A percentile compares a stretch with the other conserved stretches of the same genome.
phyloP scores from a whole-genome alignment of 2,888 invertebrate genomes.

The Sarcophaga rosellei region DNA sequence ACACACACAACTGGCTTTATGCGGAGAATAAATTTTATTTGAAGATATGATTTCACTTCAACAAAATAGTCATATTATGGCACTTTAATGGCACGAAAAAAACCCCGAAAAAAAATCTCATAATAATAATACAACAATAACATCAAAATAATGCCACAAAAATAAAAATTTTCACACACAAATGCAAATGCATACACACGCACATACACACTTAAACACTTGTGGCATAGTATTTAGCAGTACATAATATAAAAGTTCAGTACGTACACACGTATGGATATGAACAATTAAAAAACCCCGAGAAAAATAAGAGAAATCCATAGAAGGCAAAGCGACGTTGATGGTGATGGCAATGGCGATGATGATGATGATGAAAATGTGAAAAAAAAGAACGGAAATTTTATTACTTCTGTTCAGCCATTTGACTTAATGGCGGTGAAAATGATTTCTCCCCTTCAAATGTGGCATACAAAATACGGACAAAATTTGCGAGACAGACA shows the following conservation, averaged over 20 bases:
- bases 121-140: background rate
- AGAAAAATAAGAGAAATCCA: constrained; percentile 55
- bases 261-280: constrained; percentile 43
- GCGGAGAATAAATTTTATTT: constrained; percentile 18
- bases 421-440: constrained; percentile 80
- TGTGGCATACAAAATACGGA: constrained; percentile 40
- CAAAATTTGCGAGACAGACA: background rate
- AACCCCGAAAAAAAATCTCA: background rate
- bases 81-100: constrained; percentile 3
- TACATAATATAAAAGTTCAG: constrained; percentile 55
- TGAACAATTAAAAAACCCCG: constrained; percentile 70
- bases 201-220: background rate
- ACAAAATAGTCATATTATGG: constrained; percentile 51
- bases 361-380: constrained; percentile 66
- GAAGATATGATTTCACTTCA: constrained; percentile 56
- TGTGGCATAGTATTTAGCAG: background rate
- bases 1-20: background rate
- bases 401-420: constrained; percentile 79
- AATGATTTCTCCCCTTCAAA: constrained; percentile 71
- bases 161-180: constrained; percentile 26
- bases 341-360: background rate
- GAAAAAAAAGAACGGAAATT: constrained; percentile 66
- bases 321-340: constrained; percentile 70
- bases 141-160: constrained; percentile 17
- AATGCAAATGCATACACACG: background rate